Conservation (phyloP, 2,113 vertebrate genomes). For the Albula goreensis region DNA sequence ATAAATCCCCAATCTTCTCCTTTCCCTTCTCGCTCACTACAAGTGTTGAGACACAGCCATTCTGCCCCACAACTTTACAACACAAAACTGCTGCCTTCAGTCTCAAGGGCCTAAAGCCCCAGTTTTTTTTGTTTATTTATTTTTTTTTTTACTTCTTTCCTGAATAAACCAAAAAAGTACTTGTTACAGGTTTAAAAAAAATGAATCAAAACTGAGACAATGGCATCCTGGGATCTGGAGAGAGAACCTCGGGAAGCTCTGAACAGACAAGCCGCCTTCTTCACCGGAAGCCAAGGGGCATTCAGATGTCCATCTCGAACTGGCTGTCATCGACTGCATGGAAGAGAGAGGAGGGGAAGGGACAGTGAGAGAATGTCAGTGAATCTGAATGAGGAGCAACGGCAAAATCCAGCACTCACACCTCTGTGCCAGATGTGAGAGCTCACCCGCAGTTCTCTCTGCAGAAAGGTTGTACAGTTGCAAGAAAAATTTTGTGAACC, state of each 20-base stretch:
- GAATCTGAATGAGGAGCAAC: too few species aligned
- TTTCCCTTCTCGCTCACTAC: not conserved
- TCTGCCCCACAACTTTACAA: not conserved
- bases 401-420: too few species aligned
- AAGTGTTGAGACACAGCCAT: not conserved
- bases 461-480: too few species aligned
- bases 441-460: too few species aligned
- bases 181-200: not conserved
- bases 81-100: not conserved
- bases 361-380: not conserved
- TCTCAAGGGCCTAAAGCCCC: not conserved
- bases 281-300: constrained; percentile 63
- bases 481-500: too few species aligned
- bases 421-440: too few species aligned
- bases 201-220: constrained; percentile 42
- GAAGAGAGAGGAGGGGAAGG: not conserved
- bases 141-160: not conserved
- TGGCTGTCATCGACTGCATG: constrained; percentile 65
- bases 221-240: constrained; percentile 51
- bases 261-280: constrained; percentile 48
- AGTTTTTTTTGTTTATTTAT: too few species aligned
- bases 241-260: constrained; percentile 46
- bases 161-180: constrained; percentile 12
- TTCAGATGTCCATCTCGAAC: constrained; percentile 74
- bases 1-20: not conserved